Percentiles rank a stretch among this genome's conserved stretches.
Evolutionary conservation across 2,888 invertebrate species (phyloP).

Genomic region (Asteroscopus sphinx): DNA sequence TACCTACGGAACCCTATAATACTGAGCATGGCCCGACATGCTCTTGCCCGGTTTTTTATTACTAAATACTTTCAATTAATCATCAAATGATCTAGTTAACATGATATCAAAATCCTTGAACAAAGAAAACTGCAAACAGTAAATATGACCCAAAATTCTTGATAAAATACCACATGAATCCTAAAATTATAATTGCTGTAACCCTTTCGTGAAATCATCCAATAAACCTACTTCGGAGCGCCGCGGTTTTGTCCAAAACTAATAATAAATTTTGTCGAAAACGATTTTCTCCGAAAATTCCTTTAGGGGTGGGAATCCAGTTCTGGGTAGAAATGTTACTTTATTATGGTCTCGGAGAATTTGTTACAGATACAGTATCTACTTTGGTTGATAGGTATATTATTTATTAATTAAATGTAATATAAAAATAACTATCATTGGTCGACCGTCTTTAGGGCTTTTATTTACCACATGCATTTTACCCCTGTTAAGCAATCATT

Average conservation of each 20-base stretch:
- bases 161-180: slow-evolving; percentile 25
- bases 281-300: slow-evolving; percentile 45
- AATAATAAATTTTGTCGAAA: slow-evolving; percentile 55
- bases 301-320: too few species aligned
- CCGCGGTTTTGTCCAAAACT: slow-evolving; percentile 53
- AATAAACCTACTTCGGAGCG: slow-evolving; percentile 36
- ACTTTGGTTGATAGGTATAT: too few species aligned
- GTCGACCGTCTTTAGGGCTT: too few species aligned
- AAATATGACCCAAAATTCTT: slow-evolving; percentile 15
- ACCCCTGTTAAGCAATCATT: too few species aligned
- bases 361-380: neutral
- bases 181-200: slow-evolving; percentile 43
- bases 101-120: neutral
- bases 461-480: too few species aligned
- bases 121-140: neutral
- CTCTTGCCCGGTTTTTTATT: too few species aligned
- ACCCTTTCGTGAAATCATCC: slow-evolving; percentile 45
- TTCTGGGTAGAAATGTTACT: slow-evolving; percentile 9
- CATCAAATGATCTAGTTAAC: too few species aligned
- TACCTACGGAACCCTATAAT: too few species aligned
- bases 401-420: too few species aligned
- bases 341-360: slow-evolving; percentile 20
- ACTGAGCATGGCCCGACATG: too few species aligned
- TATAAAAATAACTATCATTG: too few species aligned
- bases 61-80: too few species aligned